Evolutionary conservation across 2,113 vertebrate genomes (phyloP).

Genomic region (Cricetomys ansorgei): DNA sequence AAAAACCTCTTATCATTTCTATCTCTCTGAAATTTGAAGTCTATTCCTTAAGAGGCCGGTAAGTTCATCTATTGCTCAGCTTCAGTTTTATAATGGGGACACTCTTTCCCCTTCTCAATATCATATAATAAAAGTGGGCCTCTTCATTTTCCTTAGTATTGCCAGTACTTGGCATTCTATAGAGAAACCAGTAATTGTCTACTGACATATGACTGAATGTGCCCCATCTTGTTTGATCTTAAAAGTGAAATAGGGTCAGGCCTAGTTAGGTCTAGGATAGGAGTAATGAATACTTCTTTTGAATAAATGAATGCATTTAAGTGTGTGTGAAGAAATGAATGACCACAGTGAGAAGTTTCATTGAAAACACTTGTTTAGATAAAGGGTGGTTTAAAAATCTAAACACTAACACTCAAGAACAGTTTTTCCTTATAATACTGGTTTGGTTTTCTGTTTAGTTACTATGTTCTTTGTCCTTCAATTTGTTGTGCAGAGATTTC

Average conservation of each 20-base stretch:
- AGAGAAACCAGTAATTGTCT: background rate
- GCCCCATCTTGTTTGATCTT: background rate
- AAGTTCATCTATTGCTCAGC: background rate
- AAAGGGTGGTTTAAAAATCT: conserved; percentile 24
- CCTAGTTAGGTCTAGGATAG: background rate
- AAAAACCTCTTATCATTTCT: background rate
- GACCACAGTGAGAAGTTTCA: background rate
- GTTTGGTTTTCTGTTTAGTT: background rate
- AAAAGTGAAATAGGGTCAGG: background rate
- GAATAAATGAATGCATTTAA: background rate
- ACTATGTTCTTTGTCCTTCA: background rate
- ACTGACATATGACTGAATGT: background rate
- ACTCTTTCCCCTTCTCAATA: no score
- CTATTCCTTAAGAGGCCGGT: background rate
- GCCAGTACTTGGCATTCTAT: background rate
- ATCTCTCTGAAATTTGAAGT: background rate
- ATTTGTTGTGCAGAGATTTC: background rate
- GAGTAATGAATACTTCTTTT: background rate
- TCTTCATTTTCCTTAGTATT: background rate
- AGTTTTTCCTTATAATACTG: background rate
- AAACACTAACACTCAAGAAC: background rate
- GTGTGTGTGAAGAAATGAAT: background rate
- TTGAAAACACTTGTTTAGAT: background rate
- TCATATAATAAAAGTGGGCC: no score
- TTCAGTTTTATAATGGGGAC: background rate